These are phyloP conservation scores for Brienomyrus longianalis DNA, from an alignment of 2,113 vertebrate species.

Conservation along the genomic window DNA sequence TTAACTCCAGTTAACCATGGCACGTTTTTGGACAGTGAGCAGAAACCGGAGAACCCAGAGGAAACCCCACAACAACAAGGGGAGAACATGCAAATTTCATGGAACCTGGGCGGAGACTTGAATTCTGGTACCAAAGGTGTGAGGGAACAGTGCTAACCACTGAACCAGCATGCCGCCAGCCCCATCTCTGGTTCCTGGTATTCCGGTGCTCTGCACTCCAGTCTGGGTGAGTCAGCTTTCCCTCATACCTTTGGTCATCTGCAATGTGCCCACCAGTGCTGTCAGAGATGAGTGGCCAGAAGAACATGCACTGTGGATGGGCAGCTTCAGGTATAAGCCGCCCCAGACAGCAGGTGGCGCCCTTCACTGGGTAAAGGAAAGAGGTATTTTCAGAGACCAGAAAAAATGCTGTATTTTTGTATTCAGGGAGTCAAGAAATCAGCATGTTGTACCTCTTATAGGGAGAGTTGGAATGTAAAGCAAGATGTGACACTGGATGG, in stretches of 20 bases:
- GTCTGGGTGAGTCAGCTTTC: neutral
- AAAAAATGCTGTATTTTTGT: neutral
- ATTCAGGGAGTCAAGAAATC: neutral
- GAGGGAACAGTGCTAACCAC: neutral
- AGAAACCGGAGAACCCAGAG: neutral
- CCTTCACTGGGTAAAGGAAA: neutral
- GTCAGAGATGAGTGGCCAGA: neutral
- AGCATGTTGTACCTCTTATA: neutral
- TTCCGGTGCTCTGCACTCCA: neutral
- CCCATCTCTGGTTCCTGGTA: neutral
- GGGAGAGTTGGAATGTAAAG: neutral
- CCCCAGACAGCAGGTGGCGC: neutral
- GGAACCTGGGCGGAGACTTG: neutral
- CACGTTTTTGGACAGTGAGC: neutral
- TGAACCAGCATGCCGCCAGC: neutral
- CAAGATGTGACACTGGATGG: neutral
- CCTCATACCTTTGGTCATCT: neutral
- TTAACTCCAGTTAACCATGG: neutral
- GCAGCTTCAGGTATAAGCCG: neutral
- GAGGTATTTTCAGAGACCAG: neutral
- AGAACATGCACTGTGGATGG: neutral
- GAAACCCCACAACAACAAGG: neutral
- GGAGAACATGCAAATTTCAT: neutral
- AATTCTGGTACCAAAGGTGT: neutral
- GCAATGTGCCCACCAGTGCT: neutral